Conservation (phyloP, 1,140 invertebrate species). For the Neocloeon triangulifer region DNA sequence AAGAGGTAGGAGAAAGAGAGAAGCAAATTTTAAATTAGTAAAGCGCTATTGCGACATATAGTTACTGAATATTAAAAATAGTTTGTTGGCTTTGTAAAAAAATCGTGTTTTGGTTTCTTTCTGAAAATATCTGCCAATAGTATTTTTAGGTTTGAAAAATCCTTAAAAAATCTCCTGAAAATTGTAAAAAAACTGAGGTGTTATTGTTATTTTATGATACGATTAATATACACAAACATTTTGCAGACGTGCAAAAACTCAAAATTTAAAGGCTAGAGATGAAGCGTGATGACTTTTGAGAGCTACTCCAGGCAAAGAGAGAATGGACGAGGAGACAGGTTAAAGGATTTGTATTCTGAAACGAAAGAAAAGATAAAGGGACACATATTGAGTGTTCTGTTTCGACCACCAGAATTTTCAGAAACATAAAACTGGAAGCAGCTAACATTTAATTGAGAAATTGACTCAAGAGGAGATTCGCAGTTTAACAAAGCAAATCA, state of each 20-base stretch:
- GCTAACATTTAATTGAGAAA: not conserved
- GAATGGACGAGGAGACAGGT: constrained; percentile 34
- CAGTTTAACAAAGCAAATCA: no score
- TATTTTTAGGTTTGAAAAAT: not conserved
- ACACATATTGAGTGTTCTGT: constrained; percentile 16
- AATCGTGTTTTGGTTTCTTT: no score
- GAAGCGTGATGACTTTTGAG: constrained; percentile 20
- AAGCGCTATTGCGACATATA: not conserved
- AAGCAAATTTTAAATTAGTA: constrained; percentile 1
- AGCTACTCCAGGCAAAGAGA: constrained; percentile 27
- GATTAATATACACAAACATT: no score
- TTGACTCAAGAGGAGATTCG: not conserved
- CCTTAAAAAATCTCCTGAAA: not conserved
- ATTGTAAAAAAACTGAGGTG: no score
- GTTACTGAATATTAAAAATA: not conserved
- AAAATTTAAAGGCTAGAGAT: no score
- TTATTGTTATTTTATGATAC: no score
- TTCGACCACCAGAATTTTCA: no score
- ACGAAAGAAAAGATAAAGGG: constrained; percentile 24
- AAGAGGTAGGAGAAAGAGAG: not conserved
- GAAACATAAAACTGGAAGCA: constrained; percentile 3
- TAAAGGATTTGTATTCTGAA: constrained; percentile 36
- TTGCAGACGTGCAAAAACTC: no score
- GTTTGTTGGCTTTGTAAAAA: no score
- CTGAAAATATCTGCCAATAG: not conserved